Percentiles rank a stretch among this genome's conserved stretches.
These are phyloP conservation scores for Embiotoca jacksoni DNA, from an alignment of 2,113 vertebrate species.

Conservation along the genomic window DNA sequence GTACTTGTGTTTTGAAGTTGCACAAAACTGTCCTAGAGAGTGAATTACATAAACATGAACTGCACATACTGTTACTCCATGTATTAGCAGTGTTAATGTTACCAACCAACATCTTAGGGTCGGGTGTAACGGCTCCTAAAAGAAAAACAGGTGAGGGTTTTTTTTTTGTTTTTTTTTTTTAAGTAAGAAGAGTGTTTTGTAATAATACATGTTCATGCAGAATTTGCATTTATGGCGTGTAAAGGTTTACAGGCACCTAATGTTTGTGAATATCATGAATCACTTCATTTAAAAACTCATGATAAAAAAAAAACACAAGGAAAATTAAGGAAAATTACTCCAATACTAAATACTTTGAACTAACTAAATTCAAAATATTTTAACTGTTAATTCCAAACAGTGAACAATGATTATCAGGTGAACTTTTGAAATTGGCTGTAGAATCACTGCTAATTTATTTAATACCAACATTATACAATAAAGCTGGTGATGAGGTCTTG, in stretches of 20 bases:
- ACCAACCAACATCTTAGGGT: not conserved
- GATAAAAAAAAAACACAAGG: not conserved
- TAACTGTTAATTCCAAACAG: constrained; percentile 52
- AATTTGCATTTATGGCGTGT: too few relatives aligned
- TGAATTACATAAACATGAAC: constrained; percentile 41
- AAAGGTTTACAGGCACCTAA: too few relatives aligned
- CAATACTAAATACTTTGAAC: constrained; percentile 39
- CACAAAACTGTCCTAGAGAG: constrained; percentile 36
- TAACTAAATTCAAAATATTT: constrained; percentile 44
- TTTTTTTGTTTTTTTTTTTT: not conserved
- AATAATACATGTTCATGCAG: too few relatives aligned
- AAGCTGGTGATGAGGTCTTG: constrained; percentile 27
- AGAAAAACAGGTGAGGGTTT: not conserved
- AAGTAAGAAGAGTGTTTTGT: too few relatives aligned
- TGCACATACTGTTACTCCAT: constrained; percentile 1
- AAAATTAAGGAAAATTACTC: constrained; percentile 48
- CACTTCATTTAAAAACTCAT: not conserved
- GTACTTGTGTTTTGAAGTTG: constrained; percentile 59
- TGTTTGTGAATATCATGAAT: not conserved
- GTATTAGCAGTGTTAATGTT: constrained; percentile 13
- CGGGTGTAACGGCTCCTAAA: not conserved
- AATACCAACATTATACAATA: constrained; percentile 23
- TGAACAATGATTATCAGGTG: constrained; percentile 43
- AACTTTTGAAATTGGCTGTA: constrained; percentile 44
- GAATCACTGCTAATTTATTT: constrained; percentile 59